Percentiles rank a stretch among this genome's conserved stretches.
Evolutionary conservation across 1,140 invertebrate genomes (phyloP).

Genomic region (Drosophila nasuta): DNA sequence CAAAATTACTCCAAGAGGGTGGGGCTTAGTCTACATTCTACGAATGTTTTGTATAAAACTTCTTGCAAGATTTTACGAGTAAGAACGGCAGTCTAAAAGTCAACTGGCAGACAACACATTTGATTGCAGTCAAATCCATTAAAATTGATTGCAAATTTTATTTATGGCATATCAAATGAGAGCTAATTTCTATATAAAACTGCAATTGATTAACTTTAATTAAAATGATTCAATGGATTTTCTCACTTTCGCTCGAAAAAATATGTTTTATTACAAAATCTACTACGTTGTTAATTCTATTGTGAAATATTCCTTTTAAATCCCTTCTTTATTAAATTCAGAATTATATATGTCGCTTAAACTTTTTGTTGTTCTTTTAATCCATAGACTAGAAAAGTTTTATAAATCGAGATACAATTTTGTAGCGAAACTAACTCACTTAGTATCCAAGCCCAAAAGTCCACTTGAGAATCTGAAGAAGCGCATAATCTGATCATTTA

Average conservation of each 20-base stretch:
- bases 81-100: constrained; percentile 36
- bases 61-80: constrained; percentile 42
- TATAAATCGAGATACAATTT: no score
- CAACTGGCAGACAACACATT: constrained; percentile 51
- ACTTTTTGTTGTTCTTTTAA: no score
- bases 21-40: constrained; percentile 37
- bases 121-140: constrained; percentile 78
- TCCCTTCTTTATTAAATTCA: no score
- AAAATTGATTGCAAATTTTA: constrained; percentile 64
- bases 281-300: not conserved
- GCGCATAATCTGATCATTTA: constrained; percentile 76
- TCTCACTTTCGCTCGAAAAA: no score
- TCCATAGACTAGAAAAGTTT: no score
- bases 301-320: no score
- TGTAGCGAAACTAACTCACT: not conserved
- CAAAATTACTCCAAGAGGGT: constrained; percentile 28
- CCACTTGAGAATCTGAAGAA: constrained; percentile 57
- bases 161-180: constrained; percentile 19
- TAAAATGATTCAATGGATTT: constrained; percentile 45
- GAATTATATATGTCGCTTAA: no score
- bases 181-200: not conserved
- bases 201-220: constrained; percentile 43
- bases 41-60: constrained; percentile 61
- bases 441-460: constrained; percentile 30
- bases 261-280: not conserved